phyloP scores from a whole-genome alignment of 2,888 invertebrate genomes.

The Galeopsomyia nigrocyanea region DNA sequence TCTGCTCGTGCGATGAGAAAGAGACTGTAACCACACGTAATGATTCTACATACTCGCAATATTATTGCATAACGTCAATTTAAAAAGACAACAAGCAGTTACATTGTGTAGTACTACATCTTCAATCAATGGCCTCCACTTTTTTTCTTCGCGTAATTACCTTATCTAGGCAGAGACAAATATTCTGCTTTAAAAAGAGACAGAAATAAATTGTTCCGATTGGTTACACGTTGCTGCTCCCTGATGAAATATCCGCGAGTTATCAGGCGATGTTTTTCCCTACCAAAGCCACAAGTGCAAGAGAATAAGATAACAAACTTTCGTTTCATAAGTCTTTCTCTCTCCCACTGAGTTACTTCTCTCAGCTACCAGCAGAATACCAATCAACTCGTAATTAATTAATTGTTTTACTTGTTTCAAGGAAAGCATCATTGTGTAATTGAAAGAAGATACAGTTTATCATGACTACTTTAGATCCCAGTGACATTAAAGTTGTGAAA shows the following conservation, averaged over 20 bases:
- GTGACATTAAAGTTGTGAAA: constrained; percentile 53
- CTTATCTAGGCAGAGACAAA: constrained; percentile 10
- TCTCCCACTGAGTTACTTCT: constrained; percentile 24
- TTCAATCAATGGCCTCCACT: neutral
- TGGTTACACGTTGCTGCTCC: constrained; percentile 19
- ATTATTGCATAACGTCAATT: too few species aligned
- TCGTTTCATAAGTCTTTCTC: constrained; percentile 8
- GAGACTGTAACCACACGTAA: too few species aligned
- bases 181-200: constrained; percentile 9
- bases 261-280: constrained; percentile 30
- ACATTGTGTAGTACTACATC: too few species aligned
- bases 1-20: too few species aligned
- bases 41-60: too few species aligned
- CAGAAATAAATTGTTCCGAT: constrained; percentile 20
- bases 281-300: constrained; percentile 10
- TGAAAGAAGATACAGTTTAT: constrained; percentile 68
- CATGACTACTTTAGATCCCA: constrained; percentile 52
- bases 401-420: constrained; percentile 18
- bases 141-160: constrained; percentile 22
- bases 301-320: constrained; percentile 31
- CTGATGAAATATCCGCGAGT: constrained; percentile 29
- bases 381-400: constrained; percentile 4
- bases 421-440: neutral
- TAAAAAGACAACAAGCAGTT: too few species aligned
- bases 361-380: constrained; percentile 1